Evolutionary conservation across 2,888 invertebrate species (phyloP), one percentile per base, ranked within the genome.

Genomic region (Tetrapedia diversipes): DNA sequence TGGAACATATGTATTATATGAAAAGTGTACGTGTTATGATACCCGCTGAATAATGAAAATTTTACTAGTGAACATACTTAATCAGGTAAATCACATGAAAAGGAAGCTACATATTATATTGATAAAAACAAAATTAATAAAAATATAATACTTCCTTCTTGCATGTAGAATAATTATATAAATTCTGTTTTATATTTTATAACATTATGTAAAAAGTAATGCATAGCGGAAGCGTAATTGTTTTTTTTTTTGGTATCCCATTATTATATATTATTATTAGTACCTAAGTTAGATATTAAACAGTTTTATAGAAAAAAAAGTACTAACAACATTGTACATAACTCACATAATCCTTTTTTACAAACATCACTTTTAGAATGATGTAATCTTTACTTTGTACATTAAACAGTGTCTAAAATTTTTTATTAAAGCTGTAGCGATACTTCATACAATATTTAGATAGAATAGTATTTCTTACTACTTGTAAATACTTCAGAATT

Each of bases 171-270:
- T n/a, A n/a, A 77, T 64, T 29, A 56, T 45, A 47, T 45, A 67
- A 72, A 56, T 60, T 54, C 45, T 65, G 41, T 57, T 72, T 57
- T 41, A 41, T 39, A 39, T 60, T 34, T 71, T 73, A 53, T 57
- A 72, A 76, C 70, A 70, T 70, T 70, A 74, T 60, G 39, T 74
- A 75, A 57, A 77, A 74, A 71, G 73, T 70, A 70, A 79, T 63
- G 66, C 64, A 60, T 74, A 67, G 32, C 74, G 79, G 79, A 80
- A 80, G 79, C 78, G 72, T 78, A 75, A 64, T 71, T 67, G 57
- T 70, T 45, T 63, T 61, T 71, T 24, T 11, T 56, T 56, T 66
- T 66, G 67, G 74, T 79, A 73, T 66, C 66, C 57, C 49, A 45
- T 56, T 56, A 49, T 59, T 54, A 68, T 43, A 69, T 32, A 54